Percentiles rank a stretch among this genome's conserved stretches.
Evolutionary conservation across 1,140 invertebrate genomes (phyloP).

Genomic region (Gyrodactylus salaris): DNA sequence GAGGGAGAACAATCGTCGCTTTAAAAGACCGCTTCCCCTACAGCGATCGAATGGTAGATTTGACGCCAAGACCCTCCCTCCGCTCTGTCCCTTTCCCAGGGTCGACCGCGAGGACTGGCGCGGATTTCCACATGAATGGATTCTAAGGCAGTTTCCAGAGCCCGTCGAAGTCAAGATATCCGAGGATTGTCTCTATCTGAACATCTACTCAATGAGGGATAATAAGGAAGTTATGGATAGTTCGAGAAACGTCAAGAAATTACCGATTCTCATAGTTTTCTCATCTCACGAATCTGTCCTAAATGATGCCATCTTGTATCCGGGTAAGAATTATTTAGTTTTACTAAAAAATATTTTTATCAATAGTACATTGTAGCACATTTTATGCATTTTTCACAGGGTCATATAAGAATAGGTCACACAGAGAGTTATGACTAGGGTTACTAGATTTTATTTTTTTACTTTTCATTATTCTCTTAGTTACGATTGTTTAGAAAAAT

Average conservation of each 20-base stretch:
- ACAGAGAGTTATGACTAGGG: too few species aligned
- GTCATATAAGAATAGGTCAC: too few species aligned
- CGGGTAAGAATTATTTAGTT: too few species aligned
- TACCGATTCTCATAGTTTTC: constrained; percentile 11
- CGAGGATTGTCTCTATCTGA: constrained; percentile 13
- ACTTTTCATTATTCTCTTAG: too few species aligned
- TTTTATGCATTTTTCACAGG: too few species aligned
- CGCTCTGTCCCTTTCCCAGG: constrained; percentile 8
- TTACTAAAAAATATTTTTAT: too few species aligned
- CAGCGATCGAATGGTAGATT: background rate
- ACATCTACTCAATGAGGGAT: constrained; percentile 9
- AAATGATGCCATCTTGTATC: constrained; percentile 8
- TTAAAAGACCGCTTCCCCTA: constrained; percentile 9
- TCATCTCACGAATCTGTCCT: constrained; percentile 9
- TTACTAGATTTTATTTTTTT: too few species aligned
- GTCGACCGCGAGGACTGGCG: background rate
- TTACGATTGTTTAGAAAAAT: too few species aligned
- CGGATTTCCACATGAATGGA: background rate
- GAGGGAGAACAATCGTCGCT: constrained; percentile 1
- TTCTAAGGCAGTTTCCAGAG: background rate
- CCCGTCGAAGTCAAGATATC: background rate
- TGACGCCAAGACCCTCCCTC: constrained; percentile 8
- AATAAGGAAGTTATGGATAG: background rate
- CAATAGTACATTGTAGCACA: too few species aligned
- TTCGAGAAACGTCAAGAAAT: background rate